Base-by-base conservation (phyloP, 2,113 vertebrate species). In the Equus przewalskii region DNA sequence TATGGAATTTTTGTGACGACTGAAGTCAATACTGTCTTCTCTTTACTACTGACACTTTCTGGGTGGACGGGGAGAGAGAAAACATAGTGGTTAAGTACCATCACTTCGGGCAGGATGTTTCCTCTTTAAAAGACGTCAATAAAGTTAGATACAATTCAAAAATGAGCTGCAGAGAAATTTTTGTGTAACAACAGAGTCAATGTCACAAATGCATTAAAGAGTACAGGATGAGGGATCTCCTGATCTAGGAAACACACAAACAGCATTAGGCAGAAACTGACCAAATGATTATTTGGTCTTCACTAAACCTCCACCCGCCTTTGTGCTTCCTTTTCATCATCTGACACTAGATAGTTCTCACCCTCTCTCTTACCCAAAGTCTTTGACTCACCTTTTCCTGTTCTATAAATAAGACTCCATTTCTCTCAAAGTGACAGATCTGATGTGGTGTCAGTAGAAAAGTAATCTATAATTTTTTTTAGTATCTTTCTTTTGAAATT, bases 401-500 rank as follows among this genome's bases (percentile, higher is more conserved):
- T 85, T 76, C 33, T 16, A 41, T 69, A 79, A 65, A 76, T 33
- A 54, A 73, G 67, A 51, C 22, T 76, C 49, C 10, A 11, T 49
- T 15, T 72, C 21, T 93, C 65, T 33, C 24, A 81, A 64, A 79
- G 19, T 30, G 41, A 76, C 26, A 94, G 60, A 83, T 44, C 13
- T 60, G 24, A 54, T 67, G 46, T 4, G 2, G 26, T 56, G 24
- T 67, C 88, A 89, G 6, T 44, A 85, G 56, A 76, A 85, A 46
- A 58, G 24, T 60, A 79, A 75, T 6, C 19, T 75, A 44, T 67
- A 36, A 0, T 14, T 80, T 56, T 54, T 85, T 28, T 11, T 46
- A 41, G 30, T 24, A 85, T 62, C 90, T 79, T 94, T 72, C 44
- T 79, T 92, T 78, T 89, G 26, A 78, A 85, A 69, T 75, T 22